A percentile compares a stretch with the other conserved stretches of the same genome.
These are phyloP conservation scores for Sminthurides aquaticus DNA, from an alignment of 2,888 invertebrate genomes.

Conservation along the genomic window DNA sequence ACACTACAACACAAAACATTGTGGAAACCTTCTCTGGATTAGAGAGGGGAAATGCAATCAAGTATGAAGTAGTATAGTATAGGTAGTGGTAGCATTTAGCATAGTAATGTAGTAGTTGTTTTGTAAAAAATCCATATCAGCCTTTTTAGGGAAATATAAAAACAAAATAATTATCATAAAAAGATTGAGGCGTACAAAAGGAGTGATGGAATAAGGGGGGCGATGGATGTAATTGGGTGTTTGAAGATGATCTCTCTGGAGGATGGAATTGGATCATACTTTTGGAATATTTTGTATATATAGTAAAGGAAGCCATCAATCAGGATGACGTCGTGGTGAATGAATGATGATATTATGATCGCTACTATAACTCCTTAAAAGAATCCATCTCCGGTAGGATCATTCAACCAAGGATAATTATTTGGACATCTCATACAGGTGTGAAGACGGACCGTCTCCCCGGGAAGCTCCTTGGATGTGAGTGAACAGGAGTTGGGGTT, in stretches of 20 bases:
- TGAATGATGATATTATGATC: too few relatives aligned
- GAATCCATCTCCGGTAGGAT: constrained; percentile 82
- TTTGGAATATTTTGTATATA: too few relatives aligned
- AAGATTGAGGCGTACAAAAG: not conserved
- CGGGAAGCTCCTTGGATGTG: constrained; percentile 85
- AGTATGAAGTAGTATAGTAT: not conserved
- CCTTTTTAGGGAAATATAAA: not conserved
- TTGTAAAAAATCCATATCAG: not conserved
- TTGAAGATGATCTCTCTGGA: not conserved
- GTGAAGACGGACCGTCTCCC: constrained; percentile 86
- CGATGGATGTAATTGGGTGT: not conserved
- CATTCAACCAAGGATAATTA: constrained; percentile 90
- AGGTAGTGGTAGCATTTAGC: not conserved
- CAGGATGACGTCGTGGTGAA: not conserved
- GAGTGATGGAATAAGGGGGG: not conserved
- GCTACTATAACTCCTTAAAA: too few relatives aligned
- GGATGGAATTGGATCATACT: too few relatives aligned
- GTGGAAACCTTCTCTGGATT: too few relatives aligned
- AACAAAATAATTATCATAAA: not conserved
- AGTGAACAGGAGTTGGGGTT: constrained; percentile 78
- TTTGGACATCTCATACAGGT: constrained; percentile 88
- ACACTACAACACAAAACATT: too few relatives aligned
- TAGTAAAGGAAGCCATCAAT: not conserved
- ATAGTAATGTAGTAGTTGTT: not conserved
- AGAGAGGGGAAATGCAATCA: not conserved